phyloP scores from a whole-genome alignment of 2,888 invertebrate genomes.

The Sinotaia quadrata region DNA sequence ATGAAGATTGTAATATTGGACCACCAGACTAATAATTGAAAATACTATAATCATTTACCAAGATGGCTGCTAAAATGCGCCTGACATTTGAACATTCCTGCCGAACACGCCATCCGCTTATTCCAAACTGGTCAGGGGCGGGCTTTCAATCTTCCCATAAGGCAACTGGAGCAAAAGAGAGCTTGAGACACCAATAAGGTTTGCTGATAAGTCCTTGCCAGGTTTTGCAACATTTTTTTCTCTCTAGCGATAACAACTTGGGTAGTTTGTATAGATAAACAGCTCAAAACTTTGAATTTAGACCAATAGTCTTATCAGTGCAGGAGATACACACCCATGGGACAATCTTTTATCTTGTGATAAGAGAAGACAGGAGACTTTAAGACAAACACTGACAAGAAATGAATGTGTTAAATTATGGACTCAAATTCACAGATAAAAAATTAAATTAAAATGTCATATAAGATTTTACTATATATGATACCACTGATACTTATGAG shows the following conservation, averaged over 20 bases:
- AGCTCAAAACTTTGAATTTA: background rate
- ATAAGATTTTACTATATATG: too few relatives aligned
- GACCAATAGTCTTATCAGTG: background rate
- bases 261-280: conserved; percentile 15
- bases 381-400: background rate
- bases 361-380: background rate
- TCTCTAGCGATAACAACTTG: conserved; percentile 16
- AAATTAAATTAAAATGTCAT: too few relatives aligned
- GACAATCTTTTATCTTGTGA: background rate
- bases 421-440: background rate
- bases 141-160: conserved; percentile 1
- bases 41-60: too few relatives aligned
- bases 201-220: conserved; percentile 11
- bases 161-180: background rate
- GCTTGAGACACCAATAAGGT: background rate
- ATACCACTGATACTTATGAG: too few relatives aligned
- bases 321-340: background rate
- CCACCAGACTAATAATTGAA: too few relatives aligned
- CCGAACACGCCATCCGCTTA: background rate
- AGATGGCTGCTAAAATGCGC: background rate
- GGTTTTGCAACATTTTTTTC: conserved; percentile 12
- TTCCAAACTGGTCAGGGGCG: background rate
- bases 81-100: background rate
- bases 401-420: background rate
- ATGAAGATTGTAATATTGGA: too few relatives aligned